phyloP scores from a whole-genome alignment of 2,113 vertebrate genomes.

The Sander lucioperca region DNA sequence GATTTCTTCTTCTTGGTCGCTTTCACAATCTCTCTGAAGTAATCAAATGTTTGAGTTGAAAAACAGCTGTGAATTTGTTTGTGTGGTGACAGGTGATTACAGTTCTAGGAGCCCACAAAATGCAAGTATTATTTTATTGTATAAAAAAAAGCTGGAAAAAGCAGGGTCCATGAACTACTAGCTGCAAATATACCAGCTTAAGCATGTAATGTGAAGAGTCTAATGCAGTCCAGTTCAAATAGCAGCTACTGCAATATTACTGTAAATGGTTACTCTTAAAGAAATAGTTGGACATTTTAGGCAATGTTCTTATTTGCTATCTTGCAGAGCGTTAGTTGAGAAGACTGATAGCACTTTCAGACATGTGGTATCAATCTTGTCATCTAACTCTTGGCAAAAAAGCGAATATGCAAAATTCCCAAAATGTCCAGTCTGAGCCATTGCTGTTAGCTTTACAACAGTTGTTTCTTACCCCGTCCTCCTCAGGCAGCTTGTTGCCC shows the following conservation, averaged over 20 bases:
- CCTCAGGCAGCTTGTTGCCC: conserved; percentile 70
- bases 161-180: too few species aligned
- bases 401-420: not conserved
- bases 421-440: not conserved
- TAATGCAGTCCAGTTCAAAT: not conserved
- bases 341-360: not conserved
- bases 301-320: not conserved
- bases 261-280: not conserved
- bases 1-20: conserved; percentile 90
- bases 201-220: not conserved
- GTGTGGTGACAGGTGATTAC: not conserved
- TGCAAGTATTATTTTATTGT: not conserved
- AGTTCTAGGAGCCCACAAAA: not conserved
- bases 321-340: not conserved
- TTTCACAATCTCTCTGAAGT: conserved; percentile 91
- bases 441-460: not conserved
- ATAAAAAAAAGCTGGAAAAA: not conserved
- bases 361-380: not conserved
- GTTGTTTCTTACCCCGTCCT: conserved; percentile 80
- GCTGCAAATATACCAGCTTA: not conserved
- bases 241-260: not conserved
- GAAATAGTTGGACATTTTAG: not conserved
- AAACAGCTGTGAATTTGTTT: not conserved
- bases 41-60: not conserved
- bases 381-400: not conserved